phyloP scores from a whole-genome alignment of 2,888 invertebrate genomes.

The Polydrusus pterygomalis region DNA sequence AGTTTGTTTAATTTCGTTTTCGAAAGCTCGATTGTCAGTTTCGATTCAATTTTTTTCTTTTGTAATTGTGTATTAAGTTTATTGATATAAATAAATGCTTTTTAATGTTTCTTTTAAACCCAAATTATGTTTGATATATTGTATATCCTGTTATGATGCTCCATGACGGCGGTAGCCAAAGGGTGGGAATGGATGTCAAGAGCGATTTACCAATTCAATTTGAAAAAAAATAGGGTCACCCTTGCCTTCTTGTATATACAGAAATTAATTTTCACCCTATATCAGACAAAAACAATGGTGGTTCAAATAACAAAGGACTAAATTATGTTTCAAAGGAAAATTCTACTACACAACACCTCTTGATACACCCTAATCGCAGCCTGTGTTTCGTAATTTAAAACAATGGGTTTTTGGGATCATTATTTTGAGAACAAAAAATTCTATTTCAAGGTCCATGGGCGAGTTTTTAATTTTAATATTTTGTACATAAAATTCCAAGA shows the following conservation, averaged over 20 bases:
- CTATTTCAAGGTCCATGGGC: neutral
- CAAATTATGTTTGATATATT: too few relatives aligned
- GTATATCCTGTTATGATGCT: too few relatives aligned
- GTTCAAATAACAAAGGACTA: neutral
- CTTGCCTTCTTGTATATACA: too few relatives aligned
- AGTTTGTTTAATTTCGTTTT: conserved; percentile 35
- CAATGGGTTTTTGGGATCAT: neutral
- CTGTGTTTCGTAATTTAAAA: conserved; percentile 5
- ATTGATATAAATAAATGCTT: too few relatives aligned
- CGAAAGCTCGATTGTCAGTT: conserved; percentile 35
- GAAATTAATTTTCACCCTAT: neutral
- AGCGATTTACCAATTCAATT: too few relatives aligned
- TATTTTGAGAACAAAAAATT: neutral
- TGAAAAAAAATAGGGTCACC: too few relatives aligned
- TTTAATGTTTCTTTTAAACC: too few relatives aligned
- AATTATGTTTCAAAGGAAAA: conserved; percentile 13
- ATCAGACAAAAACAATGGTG: neutral
- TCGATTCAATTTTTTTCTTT: conserved; percentile 6
- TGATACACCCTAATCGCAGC: conserved; percentile 2
- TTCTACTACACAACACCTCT: conserved; percentile 24
- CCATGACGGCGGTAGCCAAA: too few relatives aligned
- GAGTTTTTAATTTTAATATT: neutral
- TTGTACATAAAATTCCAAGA: too few relatives aligned
- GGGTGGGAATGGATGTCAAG: too few relatives aligned
- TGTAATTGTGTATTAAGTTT: too few relatives aligned